phyloP scores from a whole-genome alignment of 2,888 invertebrate species.

The Nycteola revayana region DNA sequence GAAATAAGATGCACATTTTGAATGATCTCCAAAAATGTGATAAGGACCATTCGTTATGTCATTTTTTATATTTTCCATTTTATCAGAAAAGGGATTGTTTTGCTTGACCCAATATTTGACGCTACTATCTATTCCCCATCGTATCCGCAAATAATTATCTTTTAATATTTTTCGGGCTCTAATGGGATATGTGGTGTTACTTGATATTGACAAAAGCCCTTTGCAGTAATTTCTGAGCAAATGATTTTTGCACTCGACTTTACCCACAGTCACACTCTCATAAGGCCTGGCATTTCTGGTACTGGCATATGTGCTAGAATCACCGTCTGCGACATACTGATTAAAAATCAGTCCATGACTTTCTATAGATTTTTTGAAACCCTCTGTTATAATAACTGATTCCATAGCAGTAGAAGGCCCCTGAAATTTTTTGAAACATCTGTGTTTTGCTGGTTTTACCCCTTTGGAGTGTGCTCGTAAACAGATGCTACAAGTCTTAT shows the following conservation, averaged over 20 bases:
- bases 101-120: not conserved
- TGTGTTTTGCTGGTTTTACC: not conserved
- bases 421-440: not conserved
- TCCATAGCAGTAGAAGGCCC: not conserved
- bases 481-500: not conserved
- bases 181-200: no score
- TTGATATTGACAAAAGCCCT: no score
- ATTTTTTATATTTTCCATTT: not conserved
- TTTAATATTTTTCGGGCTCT: no score
- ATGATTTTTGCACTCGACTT: constrained; percentile 2
- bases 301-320: not conserved
- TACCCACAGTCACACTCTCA: not conserved
- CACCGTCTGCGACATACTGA: not conserved
- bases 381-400: not conserved
- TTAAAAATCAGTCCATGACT: not conserved
- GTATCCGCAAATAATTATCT: not conserved
- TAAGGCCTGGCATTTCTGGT: not conserved
- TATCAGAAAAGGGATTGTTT: not conserved
- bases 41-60: constrained; percentile 2
- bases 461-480: not conserved
- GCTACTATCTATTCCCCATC: not conserved
- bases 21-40: constrained; percentile 9
- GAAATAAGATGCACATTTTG: constrained; percentile 3
- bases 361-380: not conserved
- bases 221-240: constrained; percentile 4